Conservation (phyloP, 2,113 vertebrate species). For the Myrmecophaga tridactyla region DNA sequence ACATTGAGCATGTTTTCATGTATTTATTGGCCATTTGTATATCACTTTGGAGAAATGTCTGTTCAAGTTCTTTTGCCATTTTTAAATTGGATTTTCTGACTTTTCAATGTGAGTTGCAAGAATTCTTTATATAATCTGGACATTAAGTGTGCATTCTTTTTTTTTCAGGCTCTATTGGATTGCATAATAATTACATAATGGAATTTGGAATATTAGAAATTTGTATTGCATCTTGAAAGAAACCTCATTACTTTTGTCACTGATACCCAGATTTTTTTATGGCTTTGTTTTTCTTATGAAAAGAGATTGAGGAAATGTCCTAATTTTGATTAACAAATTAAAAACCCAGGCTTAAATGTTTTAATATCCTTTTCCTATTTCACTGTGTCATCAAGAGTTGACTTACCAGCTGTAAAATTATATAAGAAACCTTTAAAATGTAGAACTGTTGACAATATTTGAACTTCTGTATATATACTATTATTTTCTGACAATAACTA, state of each 20-base stretch:
- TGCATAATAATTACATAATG: too few relatives aligned
- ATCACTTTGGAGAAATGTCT: too few relatives aligned
- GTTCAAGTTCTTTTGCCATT: too few relatives aligned
- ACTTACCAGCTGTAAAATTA: constrained; percentile 67
- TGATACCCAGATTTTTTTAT: neutral
- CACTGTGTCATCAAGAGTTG: constrained; percentile 64
- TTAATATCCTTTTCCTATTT: constrained; percentile 56
- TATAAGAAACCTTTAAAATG: constrained; percentile 62
- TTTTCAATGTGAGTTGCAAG: too few relatives aligned
- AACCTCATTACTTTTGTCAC: constrained; percentile 34
- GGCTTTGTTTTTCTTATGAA: neutral
- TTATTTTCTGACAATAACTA: constrained; percentile 74
- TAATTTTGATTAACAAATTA: constrained; percentile 57
- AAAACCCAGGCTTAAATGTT: constrained; percentile 66
- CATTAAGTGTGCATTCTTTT: neutral
- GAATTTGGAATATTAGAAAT: constrained; percentile 47
- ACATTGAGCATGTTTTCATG: too few relatives aligned
- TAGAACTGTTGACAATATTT: constrained; percentile 66
- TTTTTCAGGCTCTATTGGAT: constrained; percentile 50
- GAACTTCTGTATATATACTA: constrained; percentile 67
- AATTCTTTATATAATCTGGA: too few relatives aligned
- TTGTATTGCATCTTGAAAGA: constrained; percentile 42
- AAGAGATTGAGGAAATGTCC: constrained; percentile 46
- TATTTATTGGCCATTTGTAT: too few relatives aligned
- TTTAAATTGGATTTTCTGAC: too few relatives aligned